Evolutionary conservation across 2,797 vertebrate genomes (phyloP).

Genomic region (Tapirus indicus): DNA sequence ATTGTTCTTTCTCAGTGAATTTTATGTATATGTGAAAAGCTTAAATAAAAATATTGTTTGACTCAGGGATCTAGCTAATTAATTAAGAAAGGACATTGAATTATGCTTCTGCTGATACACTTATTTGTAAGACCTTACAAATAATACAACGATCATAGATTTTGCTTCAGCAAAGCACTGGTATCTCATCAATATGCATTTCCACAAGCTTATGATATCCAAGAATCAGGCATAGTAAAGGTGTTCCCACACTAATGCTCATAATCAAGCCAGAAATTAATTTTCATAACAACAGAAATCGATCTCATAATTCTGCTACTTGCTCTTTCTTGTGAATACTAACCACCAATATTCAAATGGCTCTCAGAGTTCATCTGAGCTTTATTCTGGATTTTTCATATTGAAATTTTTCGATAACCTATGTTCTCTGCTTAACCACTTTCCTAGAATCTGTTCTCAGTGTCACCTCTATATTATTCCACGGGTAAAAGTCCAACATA

Average conservation of each 20-base stretch:
- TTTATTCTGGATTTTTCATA: background rate
- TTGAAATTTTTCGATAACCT: background rate
- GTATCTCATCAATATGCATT: background rate
- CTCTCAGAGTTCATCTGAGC: background rate
- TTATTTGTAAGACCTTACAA: background rate
- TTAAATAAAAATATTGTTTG: background rate
- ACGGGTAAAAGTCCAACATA: background rate
- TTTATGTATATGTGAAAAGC: background rate
- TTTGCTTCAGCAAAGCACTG: background rate
- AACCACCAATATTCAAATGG: background rate
- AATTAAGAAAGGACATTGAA: background rate
- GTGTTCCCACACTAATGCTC: accelerated
- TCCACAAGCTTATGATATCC: background rate
- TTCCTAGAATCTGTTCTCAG: background rate
- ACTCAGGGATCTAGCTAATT: background rate
- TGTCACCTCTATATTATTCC: background rate
- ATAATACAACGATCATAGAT: background rate
- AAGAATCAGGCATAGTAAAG: background rate
- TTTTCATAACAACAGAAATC: background rate
- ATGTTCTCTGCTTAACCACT: background rate
- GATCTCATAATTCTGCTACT: background rate
- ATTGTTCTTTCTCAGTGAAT: background rate
- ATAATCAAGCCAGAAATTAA: background rate
- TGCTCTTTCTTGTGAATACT: background rate
- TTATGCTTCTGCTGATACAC: background rate